These are phyloP conservation scores for Globodera ellingtonae DNA, from an alignment of 1,140 invertebrate species.

Conservation along the genomic window DNA sequence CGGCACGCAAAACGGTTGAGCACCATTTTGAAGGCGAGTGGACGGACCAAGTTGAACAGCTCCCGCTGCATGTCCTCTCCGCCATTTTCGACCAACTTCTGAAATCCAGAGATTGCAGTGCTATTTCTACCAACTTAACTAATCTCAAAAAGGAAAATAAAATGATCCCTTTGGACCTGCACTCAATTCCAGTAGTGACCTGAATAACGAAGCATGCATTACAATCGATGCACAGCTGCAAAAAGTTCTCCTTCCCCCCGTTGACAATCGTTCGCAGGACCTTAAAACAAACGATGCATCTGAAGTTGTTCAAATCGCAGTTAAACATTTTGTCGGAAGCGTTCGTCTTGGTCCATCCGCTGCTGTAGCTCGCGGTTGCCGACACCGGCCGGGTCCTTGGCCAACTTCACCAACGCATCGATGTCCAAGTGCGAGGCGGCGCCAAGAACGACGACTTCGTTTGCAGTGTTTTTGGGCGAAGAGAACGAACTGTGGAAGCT, in stretches of 20 bases:
- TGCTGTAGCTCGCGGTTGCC: neutral
- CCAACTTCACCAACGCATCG: neutral
- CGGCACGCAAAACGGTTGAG: conserved; percentile 38
- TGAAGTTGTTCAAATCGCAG: neutral
- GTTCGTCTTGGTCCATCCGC: neutral
- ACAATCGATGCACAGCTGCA: neutral
- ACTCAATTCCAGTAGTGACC: neutral
- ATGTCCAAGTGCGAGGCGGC: neutral
- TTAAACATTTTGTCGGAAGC: neutral
- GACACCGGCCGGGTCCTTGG: neutral
- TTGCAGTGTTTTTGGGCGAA: neutral
- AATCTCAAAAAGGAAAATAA: too few relatives aligned
- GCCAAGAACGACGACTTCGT: neutral
- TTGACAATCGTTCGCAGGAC: neutral
- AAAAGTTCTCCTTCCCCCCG: neutral
- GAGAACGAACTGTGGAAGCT: neutral
- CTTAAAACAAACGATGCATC: neutral
- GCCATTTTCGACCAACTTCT: neutral
- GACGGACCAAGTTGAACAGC: neutral
- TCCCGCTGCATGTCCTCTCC: neutral
- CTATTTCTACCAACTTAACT: too few relatives aligned
- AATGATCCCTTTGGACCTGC: too few relatives aligned
- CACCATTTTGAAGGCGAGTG: conserved; percentile 10
- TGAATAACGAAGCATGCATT: neutral
- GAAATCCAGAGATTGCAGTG: neutral